Conservation (phyloP, 2,888 invertebrate genomes). For the Amaurobius ferox region DNA sequence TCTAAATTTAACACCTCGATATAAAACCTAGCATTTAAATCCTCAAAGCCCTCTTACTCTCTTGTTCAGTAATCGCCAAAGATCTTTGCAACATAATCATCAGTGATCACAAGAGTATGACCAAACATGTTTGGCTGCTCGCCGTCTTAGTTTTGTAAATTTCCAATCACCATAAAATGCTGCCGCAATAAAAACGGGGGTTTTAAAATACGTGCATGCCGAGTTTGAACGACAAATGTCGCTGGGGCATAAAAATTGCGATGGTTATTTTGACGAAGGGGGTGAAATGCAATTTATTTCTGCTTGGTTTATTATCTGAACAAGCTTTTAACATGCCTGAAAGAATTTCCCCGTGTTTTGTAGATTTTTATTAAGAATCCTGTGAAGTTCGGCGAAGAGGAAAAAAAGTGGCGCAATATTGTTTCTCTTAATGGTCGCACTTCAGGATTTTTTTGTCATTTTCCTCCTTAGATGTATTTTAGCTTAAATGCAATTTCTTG, state of each 20-base stretch:
- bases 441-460: too few species aligned
- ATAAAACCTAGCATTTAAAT: too few species aligned
- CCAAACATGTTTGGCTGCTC: too few species aligned
- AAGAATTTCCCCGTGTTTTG: background rate
- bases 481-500: background rate
- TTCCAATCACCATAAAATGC: conserved; percentile 5
- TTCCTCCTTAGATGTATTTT: background rate
- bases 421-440: background rate
- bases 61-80: too few species aligned
- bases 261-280: background rate
- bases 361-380: background rate
- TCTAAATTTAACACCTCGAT: too few species aligned
- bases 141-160: background rate
- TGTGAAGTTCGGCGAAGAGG: background rate
- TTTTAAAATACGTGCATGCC: background rate
- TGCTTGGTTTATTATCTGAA: conserved; percentile 3
- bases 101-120: too few species aligned
- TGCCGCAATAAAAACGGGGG: background rate
- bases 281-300: conserved; percentile 5
- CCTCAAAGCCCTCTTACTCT: too few species aligned
- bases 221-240: background rate
- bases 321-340: conserved; percentile 12
- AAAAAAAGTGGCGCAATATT: background rate
- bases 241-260: conserved; percentile 7
- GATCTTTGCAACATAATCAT: too few species aligned